phyloP scores from a whole-genome alignment of 2,888 invertebrate species.

The Philaethria dido region DNA sequence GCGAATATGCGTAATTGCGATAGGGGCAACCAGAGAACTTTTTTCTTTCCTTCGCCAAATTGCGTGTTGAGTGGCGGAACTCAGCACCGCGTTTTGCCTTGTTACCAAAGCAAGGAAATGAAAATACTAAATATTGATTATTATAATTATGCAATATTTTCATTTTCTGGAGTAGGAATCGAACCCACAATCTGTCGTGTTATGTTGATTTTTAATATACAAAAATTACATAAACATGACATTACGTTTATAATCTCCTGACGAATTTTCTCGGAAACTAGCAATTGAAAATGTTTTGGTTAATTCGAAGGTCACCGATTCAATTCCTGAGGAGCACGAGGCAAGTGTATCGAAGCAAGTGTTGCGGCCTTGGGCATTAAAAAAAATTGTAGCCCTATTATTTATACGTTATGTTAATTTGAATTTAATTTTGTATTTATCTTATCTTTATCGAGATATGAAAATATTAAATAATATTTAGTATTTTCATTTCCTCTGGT shows the following conservation, averaged over 20 bases:
- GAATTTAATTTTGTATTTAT: background rate
- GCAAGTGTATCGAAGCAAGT: constrained; percentile 10
- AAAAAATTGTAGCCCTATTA: constrained; percentile 3
- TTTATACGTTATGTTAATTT: background rate
- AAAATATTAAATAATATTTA: too few relatives aligned
- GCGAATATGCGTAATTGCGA: too few relatives aligned
- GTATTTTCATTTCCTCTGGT: too few relatives aligned
- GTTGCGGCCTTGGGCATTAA: background rate
- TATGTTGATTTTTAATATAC: background rate
- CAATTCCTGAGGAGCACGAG: constrained; percentile 12
- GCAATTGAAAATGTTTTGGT: constrained; percentile 38
- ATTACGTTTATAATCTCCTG: constrained; percentile 10
- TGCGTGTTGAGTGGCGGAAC: too few relatives aligned
- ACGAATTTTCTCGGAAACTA: constrained; percentile 8
- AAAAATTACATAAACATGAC: constrained; percentile 3
- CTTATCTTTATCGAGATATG: too few relatives aligned
- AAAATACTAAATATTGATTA: too few relatives aligned
- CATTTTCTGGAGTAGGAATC: too few relatives aligned
- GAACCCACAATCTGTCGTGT: background rate
- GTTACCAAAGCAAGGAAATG: too few relatives aligned
- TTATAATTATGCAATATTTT: too few relatives aligned
- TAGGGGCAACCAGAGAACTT: too few relatives aligned
- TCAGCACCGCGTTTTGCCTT: too few relatives aligned
- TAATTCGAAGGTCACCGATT: constrained; percentile 6
- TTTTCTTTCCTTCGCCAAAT: too few relatives aligned